These are phyloP conservation scores for Lepidurus couesii DNA, from an alignment of 1,140 invertebrate species.

Conservation along the genomic window DNA sequence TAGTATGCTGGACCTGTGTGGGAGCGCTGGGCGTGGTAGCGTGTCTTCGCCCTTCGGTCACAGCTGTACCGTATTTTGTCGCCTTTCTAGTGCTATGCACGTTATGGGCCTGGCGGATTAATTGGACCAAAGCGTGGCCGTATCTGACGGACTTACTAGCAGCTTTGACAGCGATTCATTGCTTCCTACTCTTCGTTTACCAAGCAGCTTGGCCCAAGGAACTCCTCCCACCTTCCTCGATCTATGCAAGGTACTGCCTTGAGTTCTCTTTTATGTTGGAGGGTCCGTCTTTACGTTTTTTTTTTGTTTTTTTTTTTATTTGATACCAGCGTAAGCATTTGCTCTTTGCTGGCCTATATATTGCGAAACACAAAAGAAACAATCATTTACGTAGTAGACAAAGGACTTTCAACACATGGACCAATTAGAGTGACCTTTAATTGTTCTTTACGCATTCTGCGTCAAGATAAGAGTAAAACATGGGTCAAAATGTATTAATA, in stretches of 20 bases:
- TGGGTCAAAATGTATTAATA: too few species aligned
- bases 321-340: too few species aligned
- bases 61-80: conserved; percentile 76
- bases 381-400: too few species aligned
- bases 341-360: too few species aligned
- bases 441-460: too few species aligned
- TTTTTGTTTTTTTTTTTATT: too few species aligned
- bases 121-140: conserved; percentile 62
- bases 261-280: too few species aligned
- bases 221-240: conserved; percentile 50
- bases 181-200: conserved; percentile 70
- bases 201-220: conserved; percentile 79
- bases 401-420: too few species aligned
- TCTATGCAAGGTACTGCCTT: conserved; percentile 52
- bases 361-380: too few species aligned
- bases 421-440: too few species aligned
- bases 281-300: too few species aligned
- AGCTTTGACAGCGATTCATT: conserved; percentile 67
- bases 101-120: conserved; percentile 74
- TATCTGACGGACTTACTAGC: conserved; percentile 64
- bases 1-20: conserved; percentile 11
- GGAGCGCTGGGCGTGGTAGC: conserved; percentile 69
- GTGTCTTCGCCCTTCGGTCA: conserved; percentile 67
- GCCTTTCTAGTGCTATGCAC: conserved; percentile 77
- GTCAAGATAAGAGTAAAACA: too few species aligned